These are phyloP conservation scores for Pogoniulus pusillus DNA, from an alignment of 2,797 vertebrate genomes.

Conservation along the genomic window DNA sequence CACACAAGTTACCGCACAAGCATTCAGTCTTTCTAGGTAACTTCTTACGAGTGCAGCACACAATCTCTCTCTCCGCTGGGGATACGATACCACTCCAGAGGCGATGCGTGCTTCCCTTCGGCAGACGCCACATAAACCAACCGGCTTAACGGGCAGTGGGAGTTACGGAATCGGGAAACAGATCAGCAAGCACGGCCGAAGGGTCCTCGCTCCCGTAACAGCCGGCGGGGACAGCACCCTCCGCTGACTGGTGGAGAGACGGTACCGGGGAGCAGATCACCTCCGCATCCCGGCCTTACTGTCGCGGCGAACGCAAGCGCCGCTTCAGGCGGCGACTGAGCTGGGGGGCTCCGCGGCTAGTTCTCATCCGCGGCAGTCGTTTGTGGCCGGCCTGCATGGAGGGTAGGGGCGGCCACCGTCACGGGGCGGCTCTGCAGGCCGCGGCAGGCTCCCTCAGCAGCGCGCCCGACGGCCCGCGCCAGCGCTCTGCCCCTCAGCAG, in stretches of 20 bases:
- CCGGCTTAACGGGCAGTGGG: accelerated
- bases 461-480: neutral
- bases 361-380: neutral
- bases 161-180: neutral
- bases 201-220: neutral
- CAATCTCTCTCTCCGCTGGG: neutral
- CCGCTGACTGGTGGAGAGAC: neutral
- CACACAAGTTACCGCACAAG: neutral
- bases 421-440: neutral
- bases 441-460: neutral
- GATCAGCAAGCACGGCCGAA: neutral
- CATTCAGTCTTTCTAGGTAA: neutral
- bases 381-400: neutral
- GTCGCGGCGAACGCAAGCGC: neutral
- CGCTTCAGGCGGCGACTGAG: neutral
- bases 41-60: accelerated
- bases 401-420: too few species aligned
- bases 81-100: neutral
- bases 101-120: neutral
- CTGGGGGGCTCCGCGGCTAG: neutral
- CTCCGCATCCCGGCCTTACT: neutral
- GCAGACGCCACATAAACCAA: too few species aligned
- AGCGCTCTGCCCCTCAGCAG: neutral
- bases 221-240: neutral
- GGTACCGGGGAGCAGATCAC: too few species aligned